These are phyloP conservation scores for Ceyx cyanopectus DNA, from an alignment of 2,113 vertebrate species.

Conservation along the genomic window DNA sequence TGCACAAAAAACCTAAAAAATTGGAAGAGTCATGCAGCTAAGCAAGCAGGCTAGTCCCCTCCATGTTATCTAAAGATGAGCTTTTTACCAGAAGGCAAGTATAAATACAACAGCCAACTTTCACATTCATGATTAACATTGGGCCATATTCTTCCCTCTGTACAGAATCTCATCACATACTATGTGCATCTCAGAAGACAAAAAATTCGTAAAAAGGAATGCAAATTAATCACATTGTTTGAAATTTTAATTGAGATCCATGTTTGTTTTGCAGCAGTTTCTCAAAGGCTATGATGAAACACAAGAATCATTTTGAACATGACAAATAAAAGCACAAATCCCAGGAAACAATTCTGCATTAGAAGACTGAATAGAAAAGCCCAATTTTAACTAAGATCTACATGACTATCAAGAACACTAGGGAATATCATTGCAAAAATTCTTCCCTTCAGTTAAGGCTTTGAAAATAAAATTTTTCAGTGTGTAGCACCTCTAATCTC, in stretches of 20 bases:
- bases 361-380: neutral
- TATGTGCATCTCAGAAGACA: neutral
- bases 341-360: neutral
- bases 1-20: neutral
- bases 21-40: neutral
- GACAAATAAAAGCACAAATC: slow-evolving; percentile 11
- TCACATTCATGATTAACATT: neutral
- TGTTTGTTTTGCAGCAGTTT: slow-evolving; percentile 8
- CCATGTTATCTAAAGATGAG: neutral
- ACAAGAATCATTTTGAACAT: neutral
- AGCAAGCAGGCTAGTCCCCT: neutral
- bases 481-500: slow-evolving; percentile 10
- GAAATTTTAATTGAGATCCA: slow-evolving; percentile 19
- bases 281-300: neutral
- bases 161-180: neutral
- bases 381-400: neutral
- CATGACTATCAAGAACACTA: neutral
- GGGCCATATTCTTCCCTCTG: neutral
- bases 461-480: neutral
- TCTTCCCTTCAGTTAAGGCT: slow-evolving; percentile 28
- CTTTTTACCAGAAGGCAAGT: neutral
- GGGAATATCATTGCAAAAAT: neutral
- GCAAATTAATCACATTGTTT: neutral
- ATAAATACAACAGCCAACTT: neutral
- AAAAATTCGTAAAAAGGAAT: neutral